These are phyloP conservation scores for Siderastrea siderea DNA, from an alignment of 92 coral and sea anemone genomes.

Conservation along the genomic window DNA sequence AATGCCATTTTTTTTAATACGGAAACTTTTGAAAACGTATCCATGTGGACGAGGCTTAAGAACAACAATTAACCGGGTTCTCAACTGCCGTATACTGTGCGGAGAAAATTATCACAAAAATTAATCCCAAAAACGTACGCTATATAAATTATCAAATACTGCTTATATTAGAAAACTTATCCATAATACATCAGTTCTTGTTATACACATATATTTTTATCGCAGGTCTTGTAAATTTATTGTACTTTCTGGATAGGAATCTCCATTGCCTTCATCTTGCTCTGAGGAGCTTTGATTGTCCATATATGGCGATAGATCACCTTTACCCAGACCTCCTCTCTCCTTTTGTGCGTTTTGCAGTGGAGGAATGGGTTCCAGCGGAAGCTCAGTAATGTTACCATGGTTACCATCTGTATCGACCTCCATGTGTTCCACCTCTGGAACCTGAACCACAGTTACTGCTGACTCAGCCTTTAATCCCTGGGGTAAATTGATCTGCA, in stretches of 20 bases:
- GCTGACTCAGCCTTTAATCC: slow-evolving; percentile 31
- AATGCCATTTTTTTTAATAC: too few relatives aligned
- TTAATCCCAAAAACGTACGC: neutral
- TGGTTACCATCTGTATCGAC: slow-evolving; percentile 39
- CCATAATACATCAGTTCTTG: neutral
- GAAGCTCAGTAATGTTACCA: slow-evolving; percentile 44
- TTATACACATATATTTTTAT: slow-evolving; percentile 27
- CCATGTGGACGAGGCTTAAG: neutral
- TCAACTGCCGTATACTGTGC: neutral
- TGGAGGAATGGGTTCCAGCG: slow-evolving; percentile 44
- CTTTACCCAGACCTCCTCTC: slow-evolving; percentile 43
- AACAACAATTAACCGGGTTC: slow-evolving; percentile 1
- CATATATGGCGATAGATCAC: slow-evolving; percentile 72
- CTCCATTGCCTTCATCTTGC: slow-evolving; percentile 81
- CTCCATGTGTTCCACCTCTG: slow-evolving; percentile 58
- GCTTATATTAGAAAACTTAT: neutral
- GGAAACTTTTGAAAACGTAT: too few relatives aligned
- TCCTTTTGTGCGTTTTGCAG: slow-evolving; percentile 64
- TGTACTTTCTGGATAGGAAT: slow-evolving; percentile 93
- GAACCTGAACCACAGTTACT: slow-evolving; percentile 46
- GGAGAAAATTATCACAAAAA: neutral
- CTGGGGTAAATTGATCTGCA: slow-evolving; percentile 70
- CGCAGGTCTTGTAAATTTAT: slow-evolving; percentile 94
- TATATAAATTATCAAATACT: neutral
- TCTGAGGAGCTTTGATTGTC: slow-evolving; percentile 80